Evolutionary conservation across 2,797 vertebrate genomes (phyloP), one percentile per base, ranked within the genome.

Genomic region (Moxostoma hubbsi): DNA sequence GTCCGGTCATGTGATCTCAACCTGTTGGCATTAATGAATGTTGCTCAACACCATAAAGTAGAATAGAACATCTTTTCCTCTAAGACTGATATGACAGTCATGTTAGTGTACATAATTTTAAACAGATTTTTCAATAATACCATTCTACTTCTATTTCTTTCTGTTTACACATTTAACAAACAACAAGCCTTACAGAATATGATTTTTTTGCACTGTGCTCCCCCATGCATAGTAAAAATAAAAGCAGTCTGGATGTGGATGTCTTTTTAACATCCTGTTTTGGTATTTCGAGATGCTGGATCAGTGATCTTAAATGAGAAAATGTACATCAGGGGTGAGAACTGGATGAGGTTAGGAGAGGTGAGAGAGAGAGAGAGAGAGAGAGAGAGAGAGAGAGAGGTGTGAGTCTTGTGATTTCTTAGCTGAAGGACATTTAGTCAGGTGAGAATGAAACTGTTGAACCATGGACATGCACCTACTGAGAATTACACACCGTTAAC

Each of bases 401-500:
- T 70, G 80, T 62, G 79, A 75, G 66, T 55, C 72, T 71, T 81
- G 51, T 46, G 72, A 66, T 73, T 75, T 78, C 75, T 62, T 55
- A 83, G 83, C 73, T 86, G 86, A 90, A 89, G 88, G 88, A 93
- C 87, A 89, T 88, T 88, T 87, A 85, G 86, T 85, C 86, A 91
- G 86, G 90, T 91, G 89, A 87, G 86, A 90, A 89, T 86, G 79
- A 89, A 89, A 85, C 85, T 87, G 89, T 87, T 87, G 86, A 82
- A 67, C 83, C 70, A 50, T 75, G 83, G 81, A 84, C 76, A 82
- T 82, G 73, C 79, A 76, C 73, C 81, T 79, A 81, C 67, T 83
- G 64, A 55, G 86, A 83, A 77, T 66, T 83, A 78, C 64, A 77
- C 71, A 77, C 81, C 74, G 65, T 86, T 89, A 89, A 86, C 89